A percentile compares a stretch with the other conserved stretches of the same genome.
These are phyloP conservation scores for Paralvinella palmiformis DNA, from an alignment of 1,140 invertebrate genomes.

Conservation along the genomic window DNA sequence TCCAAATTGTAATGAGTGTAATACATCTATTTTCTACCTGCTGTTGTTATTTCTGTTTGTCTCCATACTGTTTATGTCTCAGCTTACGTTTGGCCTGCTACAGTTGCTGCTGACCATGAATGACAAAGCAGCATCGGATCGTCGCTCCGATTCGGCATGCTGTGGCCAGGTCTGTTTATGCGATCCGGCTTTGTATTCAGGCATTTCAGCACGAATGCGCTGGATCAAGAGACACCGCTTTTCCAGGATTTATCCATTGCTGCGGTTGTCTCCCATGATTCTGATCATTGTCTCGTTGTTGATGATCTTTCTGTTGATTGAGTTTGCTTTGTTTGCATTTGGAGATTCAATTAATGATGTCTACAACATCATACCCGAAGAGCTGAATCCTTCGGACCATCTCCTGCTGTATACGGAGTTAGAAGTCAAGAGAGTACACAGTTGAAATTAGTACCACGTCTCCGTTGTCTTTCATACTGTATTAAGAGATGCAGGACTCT, in stretches of 20 bases:
- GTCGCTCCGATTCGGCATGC: conserved; percentile 26
- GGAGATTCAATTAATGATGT: conserved; percentile 20
- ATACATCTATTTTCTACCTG: conserved; percentile 13
- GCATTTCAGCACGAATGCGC: background rate
- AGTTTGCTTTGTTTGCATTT: conserved; percentile 17
- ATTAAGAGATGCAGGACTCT: too few species aligned
- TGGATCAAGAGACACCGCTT: conserved; percentile 17
- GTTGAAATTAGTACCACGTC: too few species aligned
- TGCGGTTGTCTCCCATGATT: conserved; percentile 26
- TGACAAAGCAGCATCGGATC: conserved; percentile 19
- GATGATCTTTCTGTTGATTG: conserved; percentile 7
- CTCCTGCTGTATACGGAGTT: conserved; percentile 27
- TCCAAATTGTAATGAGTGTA: conserved; percentile 33
- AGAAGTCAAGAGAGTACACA: background rate
- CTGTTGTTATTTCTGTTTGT: conserved; percentile 18
- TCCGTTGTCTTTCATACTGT: too few species aligned
- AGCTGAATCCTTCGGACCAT: conserved; percentile 39
- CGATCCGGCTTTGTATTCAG: conserved; percentile 25
- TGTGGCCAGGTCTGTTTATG: conserved; percentile 35
- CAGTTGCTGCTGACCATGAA: conserved; percentile 25
- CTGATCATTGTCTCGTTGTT: conserved; percentile 22
- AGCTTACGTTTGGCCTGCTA: conserved; percentile 26
- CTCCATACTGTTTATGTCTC: conserved; percentile 21
- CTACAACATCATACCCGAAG: conserved; percentile 28
- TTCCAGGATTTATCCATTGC: conserved; percentile 23